Evolutionary conservation across 2,888 invertebrate genomes (phyloP), one percentile per base, ranked within the genome.

Genomic region (Scaeva pyrastri): DNA sequence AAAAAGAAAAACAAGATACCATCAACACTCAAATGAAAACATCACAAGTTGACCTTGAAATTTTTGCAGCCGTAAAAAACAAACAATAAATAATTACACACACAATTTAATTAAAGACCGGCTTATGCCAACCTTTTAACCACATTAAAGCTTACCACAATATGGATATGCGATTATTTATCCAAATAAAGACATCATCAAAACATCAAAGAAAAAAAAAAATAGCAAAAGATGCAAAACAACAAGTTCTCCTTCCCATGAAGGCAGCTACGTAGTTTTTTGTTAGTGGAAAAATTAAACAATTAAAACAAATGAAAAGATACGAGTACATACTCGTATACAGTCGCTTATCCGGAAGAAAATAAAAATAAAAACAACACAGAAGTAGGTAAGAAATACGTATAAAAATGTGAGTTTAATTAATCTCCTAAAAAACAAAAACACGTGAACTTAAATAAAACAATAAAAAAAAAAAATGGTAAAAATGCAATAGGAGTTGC

Each of bases 41-140:
- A 55, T n/a, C 0, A 4, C n/a, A 55, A 26, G 45, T 5, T 48
- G 8, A 66, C 48, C 48, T 36, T 66, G 66, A 66, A 45, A 31
- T 64, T 14, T 66, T 48, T 26, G 11, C 31, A 16, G 31, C 16
- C 48, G 1, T 48, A 8, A 31, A 66, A 19, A 64, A 26, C 45
- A 45, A 62, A 45, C 62, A 19, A n/a, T n/a, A 64, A 31, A 48
- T 39, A 39, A 39, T 39, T 39, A 39, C 12, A 12, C 12, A 39
- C 39, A 31, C 48, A 14, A 26, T 19, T 66, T 48, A 48, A 66
- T 66, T 66, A 48, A 36, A 66, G 3, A 19, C 66, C 48, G 48
- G 66, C 48, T 36, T 19, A 31, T 26, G 26, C 31, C 31, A 7
- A 8, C 14, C 21, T 23, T n/a, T 31, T 12, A 26, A 19, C 16